A percentile compares a stretch with the other conserved stretches of the same genome.
phyloP scores from a whole-genome alignment of 2,113 vertebrate genomes.

The Notothenia coriiceps region DNA sequence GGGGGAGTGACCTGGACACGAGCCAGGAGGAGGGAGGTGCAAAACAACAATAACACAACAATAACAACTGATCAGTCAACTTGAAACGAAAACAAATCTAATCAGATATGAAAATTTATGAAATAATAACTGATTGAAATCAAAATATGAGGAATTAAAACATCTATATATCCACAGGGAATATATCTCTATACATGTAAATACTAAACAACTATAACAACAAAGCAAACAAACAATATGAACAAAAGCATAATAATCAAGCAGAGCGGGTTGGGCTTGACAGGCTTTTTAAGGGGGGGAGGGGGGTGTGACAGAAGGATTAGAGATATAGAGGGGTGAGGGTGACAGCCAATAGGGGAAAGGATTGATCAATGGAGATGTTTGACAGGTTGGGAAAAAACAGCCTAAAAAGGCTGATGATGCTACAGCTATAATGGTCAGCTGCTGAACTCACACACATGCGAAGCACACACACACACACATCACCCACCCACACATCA shows the following conservation, averaged over 20 bases:
- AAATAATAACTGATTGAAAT: slow-evolving; percentile 63
- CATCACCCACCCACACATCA: too few relatives aligned
- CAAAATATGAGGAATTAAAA: slow-evolving; percentile 68
- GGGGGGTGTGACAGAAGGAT: slow-evolving; percentile 46
- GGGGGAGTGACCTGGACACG: slow-evolving; percentile 88
- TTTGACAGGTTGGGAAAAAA: slow-evolving; percentile 58
- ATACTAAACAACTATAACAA: slow-evolving; percentile 32
- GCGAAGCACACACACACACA: slow-evolving; percentile 17
- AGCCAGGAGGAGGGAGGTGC: slow-evolving; percentile 74
- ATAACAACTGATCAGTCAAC: slow-evolving; percentile 80
- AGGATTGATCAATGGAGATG: slow-evolving; percentile 51
- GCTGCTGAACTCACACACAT: slow-evolving; percentile 52
- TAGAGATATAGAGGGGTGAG: slow-evolving; percentile 17
- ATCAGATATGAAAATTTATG: slow-evolving; percentile 61
- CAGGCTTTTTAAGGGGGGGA: slow-evolving; percentile 8
- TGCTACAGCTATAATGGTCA: slow-evolving; percentile 63
- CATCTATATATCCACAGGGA: slow-evolving; percentile 74
- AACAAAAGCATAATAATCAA: slow-evolving; percentile 54
- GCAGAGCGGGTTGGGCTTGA: slow-evolving; percentile 26
- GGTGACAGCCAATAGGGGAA: slow-evolving; percentile 27
- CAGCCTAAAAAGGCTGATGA: slow-evolving; percentile 49
- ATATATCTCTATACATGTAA: slow-evolving; percentile 67
- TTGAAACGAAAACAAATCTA: slow-evolving; percentile 71
- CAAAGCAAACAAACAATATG: slow-evolving; percentile 66
- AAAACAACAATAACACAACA: slow-evolving; percentile 73